Conservation (phyloP, 2,888 invertebrate species). For the Campopleginae sp. region DNA sequence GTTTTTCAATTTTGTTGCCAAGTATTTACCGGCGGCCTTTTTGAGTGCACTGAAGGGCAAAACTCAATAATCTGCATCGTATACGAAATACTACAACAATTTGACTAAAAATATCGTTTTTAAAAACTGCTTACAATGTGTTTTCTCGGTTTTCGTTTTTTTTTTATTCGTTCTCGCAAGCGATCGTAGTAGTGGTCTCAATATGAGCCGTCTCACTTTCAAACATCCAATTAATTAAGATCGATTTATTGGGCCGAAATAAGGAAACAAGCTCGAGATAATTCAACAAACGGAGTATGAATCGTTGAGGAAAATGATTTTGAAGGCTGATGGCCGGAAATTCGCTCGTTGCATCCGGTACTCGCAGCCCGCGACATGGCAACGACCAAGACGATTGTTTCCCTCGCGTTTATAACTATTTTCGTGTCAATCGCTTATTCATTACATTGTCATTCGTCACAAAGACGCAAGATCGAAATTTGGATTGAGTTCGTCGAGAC, state of each 20-base stretch:
- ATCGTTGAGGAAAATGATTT: conserved; percentile 8
- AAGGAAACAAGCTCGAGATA: neutral
- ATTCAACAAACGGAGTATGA: neutral
- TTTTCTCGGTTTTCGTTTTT: conserved; percentile 20
- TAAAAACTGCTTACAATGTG: conserved; percentile 8
- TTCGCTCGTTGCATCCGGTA: conserved; percentile 48
- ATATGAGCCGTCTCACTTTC: conserved; percentile 80
- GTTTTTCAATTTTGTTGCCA: neutral
- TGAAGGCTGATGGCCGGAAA: conserved; percentile 49
- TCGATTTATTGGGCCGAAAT: conserved; percentile 21
- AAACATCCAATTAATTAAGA: conserved; percentile 55
- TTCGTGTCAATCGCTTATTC: conserved; percentile 16
- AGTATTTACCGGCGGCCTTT: neutral
- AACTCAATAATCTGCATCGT: conserved; percentile 44
- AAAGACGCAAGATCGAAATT: conserved; percentile 11
- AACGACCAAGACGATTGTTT: conserved; percentile 36
- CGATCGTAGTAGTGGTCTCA: conserved; percentile 77
- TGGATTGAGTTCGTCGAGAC: conserved; percentile 16
- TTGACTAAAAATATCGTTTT: conserved; percentile 78
- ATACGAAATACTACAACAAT: conserved; percentile 76
- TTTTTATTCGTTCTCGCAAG: conserved; percentile 54
- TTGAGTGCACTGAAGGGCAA: conserved; percentile 30
- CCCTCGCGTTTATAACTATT: conserved; percentile 15
- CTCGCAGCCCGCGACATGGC: conserved; percentile 8
- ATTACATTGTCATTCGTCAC: conserved; percentile 38